Conservation (phyloP, 2,888 invertebrate genomes). For the Allophyes oxyacanthae region DNA sequence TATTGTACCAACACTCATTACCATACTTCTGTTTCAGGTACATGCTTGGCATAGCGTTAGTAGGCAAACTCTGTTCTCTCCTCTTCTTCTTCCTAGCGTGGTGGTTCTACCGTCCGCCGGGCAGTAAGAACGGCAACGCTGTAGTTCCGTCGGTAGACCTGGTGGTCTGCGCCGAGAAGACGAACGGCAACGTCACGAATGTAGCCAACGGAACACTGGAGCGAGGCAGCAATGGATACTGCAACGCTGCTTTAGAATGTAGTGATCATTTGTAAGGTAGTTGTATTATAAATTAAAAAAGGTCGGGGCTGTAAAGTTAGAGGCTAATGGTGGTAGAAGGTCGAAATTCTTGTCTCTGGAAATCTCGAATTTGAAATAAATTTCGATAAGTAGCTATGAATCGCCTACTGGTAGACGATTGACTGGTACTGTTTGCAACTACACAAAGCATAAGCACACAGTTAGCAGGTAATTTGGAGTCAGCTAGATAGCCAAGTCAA, state of each 20-base stretch:
- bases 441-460: too few species aligned
- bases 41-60: slow-evolving; percentile 92
- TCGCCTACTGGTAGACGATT: too few species aligned
- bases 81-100: slow-evolving; percentile 93
- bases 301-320: background rate
- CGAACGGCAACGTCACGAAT: slow-evolving; percentile 66
- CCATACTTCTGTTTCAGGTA: slow-evolving; percentile 83
- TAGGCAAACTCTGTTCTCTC: slow-evolving; percentile 92
- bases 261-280: slow-evolving; percentile 80
- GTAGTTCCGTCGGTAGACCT: slow-evolving; percentile 78
- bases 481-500: too few species aligned
- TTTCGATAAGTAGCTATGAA: too few species aligned
- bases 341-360: too few species aligned
- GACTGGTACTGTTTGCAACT: too few species aligned
- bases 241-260: slow-evolving; percentile 82
- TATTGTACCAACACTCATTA: too few species aligned
- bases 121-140: slow-evolving; percentile 75
- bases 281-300: background rate
- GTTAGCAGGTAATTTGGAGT: too few species aligned
- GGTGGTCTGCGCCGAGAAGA: slow-evolving; percentile 71
- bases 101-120: slow-evolving; percentile 93
- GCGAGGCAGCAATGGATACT: slow-evolving; percentile 75
- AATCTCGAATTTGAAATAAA: too few species aligned
- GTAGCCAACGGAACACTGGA: slow-evolving; percentile 59
- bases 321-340: background rate